Conservation (phyloP, 1,140 invertebrate genomes). For the Drosophila lowei region DNA sequence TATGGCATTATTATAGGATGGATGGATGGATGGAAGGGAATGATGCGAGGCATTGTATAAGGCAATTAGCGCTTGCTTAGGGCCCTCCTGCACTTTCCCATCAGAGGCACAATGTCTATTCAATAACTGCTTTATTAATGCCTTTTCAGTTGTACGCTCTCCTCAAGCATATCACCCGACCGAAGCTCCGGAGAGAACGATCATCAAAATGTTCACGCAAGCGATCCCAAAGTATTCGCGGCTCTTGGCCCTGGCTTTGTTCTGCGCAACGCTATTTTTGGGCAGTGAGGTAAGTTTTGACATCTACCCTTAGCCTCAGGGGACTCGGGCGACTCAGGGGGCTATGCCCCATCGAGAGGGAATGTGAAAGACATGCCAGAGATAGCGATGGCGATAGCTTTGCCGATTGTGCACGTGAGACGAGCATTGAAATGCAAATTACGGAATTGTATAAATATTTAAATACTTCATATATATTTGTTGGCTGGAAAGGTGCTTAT, state of each 20-base stretch:
- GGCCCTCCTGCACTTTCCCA: slow-evolving; percentile 58
- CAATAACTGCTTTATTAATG: slow-evolving; percentile 40
- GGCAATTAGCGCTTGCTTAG: slow-evolving; percentile 59
- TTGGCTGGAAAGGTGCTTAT: slow-evolving; percentile 47
- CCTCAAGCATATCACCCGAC: slow-evolving; percentile 1
- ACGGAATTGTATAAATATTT: slow-evolving; percentile 59
- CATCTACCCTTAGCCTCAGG: slow-evolving; percentile 34
- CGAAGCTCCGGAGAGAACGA: slow-evolving; percentile 27
- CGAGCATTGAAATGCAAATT: slow-evolving; percentile 68
- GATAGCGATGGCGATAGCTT: slow-evolving; percentile 15
- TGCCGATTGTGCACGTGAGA: slow-evolving; percentile 47
- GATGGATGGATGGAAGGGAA: slow-evolving; percentile 12
- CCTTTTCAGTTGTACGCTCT: slow-evolving; percentile 35
- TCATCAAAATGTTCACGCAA: slow-evolving; percentile 41
- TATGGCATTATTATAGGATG: slow-evolving; percentile 27
- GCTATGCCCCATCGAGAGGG: slow-evolving; percentile 5
- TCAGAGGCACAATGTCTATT: slow-evolving; percentile 38
- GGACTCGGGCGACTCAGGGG: background rate
- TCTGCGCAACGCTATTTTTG: slow-evolving; percentile 69
- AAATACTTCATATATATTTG: slow-evolving; percentile 34
- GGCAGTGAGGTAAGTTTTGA: slow-evolving; percentile 66
- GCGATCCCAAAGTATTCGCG: slow-evolving; percentile 45
- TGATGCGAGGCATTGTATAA: slow-evolving; percentile 40
- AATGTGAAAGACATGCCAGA: slow-evolving; percentile 28
- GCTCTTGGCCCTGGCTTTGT: slow-evolving; percentile 60